These are phyloP conservation scores for Archilochus colubris DNA, from an alignment of 2,113 vertebrate genomes.

Conservation along the genomic window DNA sequence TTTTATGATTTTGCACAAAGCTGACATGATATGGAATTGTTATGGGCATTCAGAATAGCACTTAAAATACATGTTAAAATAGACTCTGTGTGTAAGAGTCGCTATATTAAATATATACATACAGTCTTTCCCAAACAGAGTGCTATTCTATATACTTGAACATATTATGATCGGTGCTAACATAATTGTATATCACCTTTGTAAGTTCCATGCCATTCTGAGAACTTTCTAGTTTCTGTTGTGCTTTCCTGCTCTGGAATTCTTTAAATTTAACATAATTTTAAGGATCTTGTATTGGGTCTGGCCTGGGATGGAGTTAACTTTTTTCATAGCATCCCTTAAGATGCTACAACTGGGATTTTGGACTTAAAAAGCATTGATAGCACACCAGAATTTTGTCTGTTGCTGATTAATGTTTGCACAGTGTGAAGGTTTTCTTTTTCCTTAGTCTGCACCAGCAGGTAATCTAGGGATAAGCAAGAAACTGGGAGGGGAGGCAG, in stretches of 20 bases:
- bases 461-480: neutral
- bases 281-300: neutral
- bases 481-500: neutral
- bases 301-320: neutral
- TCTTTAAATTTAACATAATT: neutral
- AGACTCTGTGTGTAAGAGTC: neutral
- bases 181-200: neutral
- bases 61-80: neutral
- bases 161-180: neutral
- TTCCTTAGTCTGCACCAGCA: neutral
- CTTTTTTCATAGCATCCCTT: neutral
- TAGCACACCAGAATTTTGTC: neutral
- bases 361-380: neutral
- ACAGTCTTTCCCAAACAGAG: neutral
- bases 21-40: neutral
- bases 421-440: neutral
- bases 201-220: neutral
- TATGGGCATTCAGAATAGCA: neutral
- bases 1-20: neutral
- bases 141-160: neutral
- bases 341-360: neutral
- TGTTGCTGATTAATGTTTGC: neutral
- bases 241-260: neutral
- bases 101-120: neutral
- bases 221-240: neutral